phyloP scores from a whole-genome alignment of 1,140 invertebrate genomes.

The Drosophila novamexicana region DNA sequence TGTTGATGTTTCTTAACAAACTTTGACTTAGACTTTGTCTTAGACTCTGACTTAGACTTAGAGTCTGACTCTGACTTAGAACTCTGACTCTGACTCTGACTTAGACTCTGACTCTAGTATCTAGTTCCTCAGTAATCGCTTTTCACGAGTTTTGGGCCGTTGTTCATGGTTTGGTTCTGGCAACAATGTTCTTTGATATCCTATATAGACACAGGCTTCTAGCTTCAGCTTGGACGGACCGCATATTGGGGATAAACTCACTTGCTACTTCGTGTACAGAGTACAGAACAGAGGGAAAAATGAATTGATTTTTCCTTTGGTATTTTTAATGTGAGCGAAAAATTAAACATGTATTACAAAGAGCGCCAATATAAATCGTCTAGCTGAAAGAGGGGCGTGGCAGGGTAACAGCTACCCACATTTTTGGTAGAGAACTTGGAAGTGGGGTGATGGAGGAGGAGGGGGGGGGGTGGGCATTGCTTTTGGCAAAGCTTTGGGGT shows the following conservation, averaged over 20 bases:
- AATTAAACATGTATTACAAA: slow-evolving; percentile 52
- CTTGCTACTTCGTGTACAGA: not conserved
- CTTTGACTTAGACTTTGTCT: no score
- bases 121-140: no score
- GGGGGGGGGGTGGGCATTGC: not conserved
- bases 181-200: no score
- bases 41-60: no score
- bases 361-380: slow-evolving; percentile 34
- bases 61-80: no score
- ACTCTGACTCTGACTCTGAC: no score
- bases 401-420: not conserved
- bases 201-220: no score
- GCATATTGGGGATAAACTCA: not conserved
- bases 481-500: slow-evolving; percentile 1
- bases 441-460: not conserved
- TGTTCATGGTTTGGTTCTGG: no score
- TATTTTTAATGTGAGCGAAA: slow-evolving; percentile 10
- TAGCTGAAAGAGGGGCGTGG: not conserved
- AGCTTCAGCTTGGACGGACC: no score
- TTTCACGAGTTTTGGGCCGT: no score
- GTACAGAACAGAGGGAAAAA: not conserved
- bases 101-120: no score
- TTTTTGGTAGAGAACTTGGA: slow-evolving; percentile 4
- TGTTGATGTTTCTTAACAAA: no score
- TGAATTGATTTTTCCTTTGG: slow-evolving; percentile 15